A percentile compares a stretch with the other conserved stretches of the same genome.
Conservation (phyloP, 2,113 vertebrate genomes). For the Anas platyrhynchos region DNA sequence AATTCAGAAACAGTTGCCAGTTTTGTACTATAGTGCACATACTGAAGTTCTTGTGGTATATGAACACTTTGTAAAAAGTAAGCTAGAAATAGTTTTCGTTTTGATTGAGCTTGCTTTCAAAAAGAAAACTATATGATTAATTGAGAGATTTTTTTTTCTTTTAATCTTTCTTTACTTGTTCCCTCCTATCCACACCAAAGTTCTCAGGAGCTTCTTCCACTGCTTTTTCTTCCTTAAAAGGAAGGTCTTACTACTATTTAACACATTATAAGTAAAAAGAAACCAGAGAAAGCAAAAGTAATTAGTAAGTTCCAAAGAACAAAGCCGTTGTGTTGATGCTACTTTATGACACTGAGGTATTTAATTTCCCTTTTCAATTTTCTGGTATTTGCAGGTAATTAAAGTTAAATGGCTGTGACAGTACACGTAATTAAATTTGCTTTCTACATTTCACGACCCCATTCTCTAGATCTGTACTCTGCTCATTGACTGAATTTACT, state of each 20-base stretch:
- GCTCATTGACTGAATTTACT: constrained; percentile 60
- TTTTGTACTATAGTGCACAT: background rate
- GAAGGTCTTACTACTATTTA: background rate
- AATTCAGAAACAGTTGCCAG: background rate
- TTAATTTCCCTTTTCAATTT: constrained; percentile 53
- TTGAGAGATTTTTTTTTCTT: background rate
- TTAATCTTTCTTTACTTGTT: background rate
- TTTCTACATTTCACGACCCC: constrained; percentile 51
- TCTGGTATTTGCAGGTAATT: constrained; percentile 60
- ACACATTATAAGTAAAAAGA: background rate
- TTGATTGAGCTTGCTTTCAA: background rate
- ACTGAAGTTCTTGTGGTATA: background rate
- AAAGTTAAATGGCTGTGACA: constrained; percentile 57
- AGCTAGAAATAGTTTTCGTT: background rate
- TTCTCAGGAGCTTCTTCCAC: background rate
- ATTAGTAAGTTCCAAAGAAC: background rate
- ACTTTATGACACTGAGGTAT: constrained; percentile 11
- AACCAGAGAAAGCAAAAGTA: background rate
- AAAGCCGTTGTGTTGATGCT: background rate
- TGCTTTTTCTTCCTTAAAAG: background rate
- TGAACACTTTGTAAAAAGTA: background rate
- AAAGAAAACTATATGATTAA: background rate
- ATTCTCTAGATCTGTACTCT: background rate
- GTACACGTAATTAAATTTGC: constrained; percentile 57
- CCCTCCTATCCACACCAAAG: background rate